Conservation (phyloP, 2,888 invertebrate genomes). For the Agrochola lychnidis region DNA sequence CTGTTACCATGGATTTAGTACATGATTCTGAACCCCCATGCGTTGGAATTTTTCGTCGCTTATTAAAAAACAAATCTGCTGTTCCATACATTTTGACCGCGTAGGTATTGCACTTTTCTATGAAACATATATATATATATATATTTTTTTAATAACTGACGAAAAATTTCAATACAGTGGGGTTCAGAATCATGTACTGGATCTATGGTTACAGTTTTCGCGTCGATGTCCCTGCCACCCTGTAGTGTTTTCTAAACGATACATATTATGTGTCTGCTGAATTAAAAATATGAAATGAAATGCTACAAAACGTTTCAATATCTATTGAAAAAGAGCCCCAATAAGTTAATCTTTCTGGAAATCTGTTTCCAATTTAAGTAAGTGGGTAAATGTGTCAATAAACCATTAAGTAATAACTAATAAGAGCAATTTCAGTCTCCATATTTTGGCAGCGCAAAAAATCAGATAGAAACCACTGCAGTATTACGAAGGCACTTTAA, state of each 20-base stretch:
- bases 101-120: no score
- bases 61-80: no score
- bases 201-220: no score
- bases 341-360: not conserved
- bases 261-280: not conserved
- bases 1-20: no score
- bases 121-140: no score
- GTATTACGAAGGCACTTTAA: conserved; percentile 11
- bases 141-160: no score
- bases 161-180: no score
- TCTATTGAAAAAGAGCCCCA: not conserved
- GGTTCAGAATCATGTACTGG: no score
- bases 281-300: not conserved
- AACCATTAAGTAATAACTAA: conserved; percentile 20
- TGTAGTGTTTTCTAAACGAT: not conserved
- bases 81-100: no score
- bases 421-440: conserved; percentile 4
- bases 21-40: no score
- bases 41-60: no score
- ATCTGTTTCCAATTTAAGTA: conserved; percentile 13
- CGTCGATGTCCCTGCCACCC: no score
- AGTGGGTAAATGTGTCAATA: conserved; percentile 10
- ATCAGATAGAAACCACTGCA: conserved; percentile 13
- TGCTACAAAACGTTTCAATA: not conserved
- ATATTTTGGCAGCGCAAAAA: conserved; percentile 21